Evolutionary conservation across 2,113 vertebrate species (phyloP).

Genomic region (Festucalex cinctus): DNA sequence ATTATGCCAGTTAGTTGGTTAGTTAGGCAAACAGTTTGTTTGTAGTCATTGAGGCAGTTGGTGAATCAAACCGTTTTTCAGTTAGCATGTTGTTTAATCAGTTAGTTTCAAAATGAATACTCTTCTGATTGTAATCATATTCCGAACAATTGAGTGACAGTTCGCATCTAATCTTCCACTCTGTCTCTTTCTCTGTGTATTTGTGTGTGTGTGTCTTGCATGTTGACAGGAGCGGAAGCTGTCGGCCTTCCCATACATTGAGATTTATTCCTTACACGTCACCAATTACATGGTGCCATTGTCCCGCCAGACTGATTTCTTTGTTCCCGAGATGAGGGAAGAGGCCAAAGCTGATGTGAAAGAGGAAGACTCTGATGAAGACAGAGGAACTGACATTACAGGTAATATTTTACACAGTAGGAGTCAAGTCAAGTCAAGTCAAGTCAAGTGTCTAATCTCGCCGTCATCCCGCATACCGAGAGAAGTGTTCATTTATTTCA

Average conservation of each 20-base stretch:
- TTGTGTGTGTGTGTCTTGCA: neutral
- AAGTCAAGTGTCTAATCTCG: neutral
- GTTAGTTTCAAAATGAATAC: neutral
- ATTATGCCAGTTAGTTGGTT: neutral
- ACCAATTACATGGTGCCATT: constrained; percentile 91
- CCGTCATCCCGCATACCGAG: neutral
- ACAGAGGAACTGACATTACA: constrained; percentile 79
- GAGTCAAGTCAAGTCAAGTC: no score
- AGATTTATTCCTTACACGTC: constrained; percentile 83
- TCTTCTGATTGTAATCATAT: neutral
- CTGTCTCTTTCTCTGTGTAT: constrained; percentile 9
- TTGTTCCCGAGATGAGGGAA: constrained; percentile 89
- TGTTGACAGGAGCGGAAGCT: constrained; percentile 84
- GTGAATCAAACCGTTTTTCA: neutral
- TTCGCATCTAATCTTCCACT: constrained; percentile 6
- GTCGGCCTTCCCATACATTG: constrained; percentile 84
- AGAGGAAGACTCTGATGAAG: constrained; percentile 74
- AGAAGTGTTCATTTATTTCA: neutral
- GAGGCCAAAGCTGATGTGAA: constrained; percentile 72
- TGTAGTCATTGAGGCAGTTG: neutral
- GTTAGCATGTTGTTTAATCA: neutral
- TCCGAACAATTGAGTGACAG: neutral
- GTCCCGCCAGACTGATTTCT: constrained; percentile 89
- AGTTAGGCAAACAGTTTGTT: neutral
- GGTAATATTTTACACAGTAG: constrained; percentile 63